These are phyloP conservation scores for Corythornis vintsioides DNA, from an alignment of 2,113 vertebrate genomes.

Conservation along the genomic window DNA sequence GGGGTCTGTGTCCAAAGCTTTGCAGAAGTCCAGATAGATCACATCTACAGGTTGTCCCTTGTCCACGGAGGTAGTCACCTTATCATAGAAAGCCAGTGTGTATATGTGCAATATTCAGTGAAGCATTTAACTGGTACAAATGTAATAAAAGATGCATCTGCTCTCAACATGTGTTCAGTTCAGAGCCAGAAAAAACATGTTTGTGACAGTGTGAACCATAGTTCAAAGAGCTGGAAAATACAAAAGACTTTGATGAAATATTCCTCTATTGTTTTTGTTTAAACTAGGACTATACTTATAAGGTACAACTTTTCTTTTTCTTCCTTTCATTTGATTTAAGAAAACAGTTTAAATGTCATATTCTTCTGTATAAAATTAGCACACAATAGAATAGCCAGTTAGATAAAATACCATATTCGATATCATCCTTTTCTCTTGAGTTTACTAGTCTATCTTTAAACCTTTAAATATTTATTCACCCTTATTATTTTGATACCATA, in stretches of 20 bases:
- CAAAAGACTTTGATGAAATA: slow-evolving; percentile 30
- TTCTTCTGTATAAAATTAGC: background rate
- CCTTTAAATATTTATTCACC: background rate
- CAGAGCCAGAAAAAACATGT: slow-evolving; percentile 47
- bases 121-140: slow-evolving; percentile 19
- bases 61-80: no score
- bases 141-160: slow-evolving; percentile 33
- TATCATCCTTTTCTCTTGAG: background rate
- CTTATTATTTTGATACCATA: background rate
- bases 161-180: background rate
- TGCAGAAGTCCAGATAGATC: no score
- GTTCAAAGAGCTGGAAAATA: slow-evolving; percentile 61
- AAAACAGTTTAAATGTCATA: background rate
- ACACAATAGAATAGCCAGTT: background rate
- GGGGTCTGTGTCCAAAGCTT: no score
- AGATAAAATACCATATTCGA: background rate
- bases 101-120: background rate
- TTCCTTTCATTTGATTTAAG: background rate
- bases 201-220: slow-evolving; percentile 29
- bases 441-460: background rate
- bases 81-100: no score
- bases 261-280: slow-evolving; percentile 54
- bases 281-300: background rate
- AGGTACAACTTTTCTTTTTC: background rate
- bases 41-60: no score